Percentiles rank a stretch among this genome's conserved stretches.
Conservation (phyloP, 2,113 vertebrate genomes). For the Notechis scutatus region DNA sequence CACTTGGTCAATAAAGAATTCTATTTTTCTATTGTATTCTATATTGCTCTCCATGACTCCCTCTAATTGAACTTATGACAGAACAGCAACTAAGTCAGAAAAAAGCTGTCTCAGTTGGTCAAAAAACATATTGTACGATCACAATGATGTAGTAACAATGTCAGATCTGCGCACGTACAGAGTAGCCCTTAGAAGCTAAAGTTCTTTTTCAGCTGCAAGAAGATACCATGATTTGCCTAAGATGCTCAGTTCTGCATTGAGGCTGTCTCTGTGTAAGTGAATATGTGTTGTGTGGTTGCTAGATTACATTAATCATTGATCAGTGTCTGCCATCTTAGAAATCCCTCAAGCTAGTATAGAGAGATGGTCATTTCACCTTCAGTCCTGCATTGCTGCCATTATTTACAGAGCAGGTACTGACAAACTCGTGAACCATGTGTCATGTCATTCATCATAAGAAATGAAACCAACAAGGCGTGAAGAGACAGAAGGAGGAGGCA, state of each 20-base stretch:
- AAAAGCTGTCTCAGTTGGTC: neutral
- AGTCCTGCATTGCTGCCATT: constrained; percentile 41
- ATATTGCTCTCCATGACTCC: neutral
- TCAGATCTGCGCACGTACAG: neutral
- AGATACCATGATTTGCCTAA: neutral
- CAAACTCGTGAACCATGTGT: constrained; percentile 30
- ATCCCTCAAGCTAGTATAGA: constrained; percentile 42
- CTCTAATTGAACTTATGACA: neutral
- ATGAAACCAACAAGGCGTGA: constrained; percentile 61
- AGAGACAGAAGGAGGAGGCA: constrained; percentile 42
- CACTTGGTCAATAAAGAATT: too few relatives aligned
- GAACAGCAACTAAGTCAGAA: neutral
- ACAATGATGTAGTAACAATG: neutral
- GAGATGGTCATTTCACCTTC: constrained; percentile 56
- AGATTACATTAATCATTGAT: constrained; percentile 45
- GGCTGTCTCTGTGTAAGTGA: constrained; percentile 15
- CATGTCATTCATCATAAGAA: constrained; percentile 52
- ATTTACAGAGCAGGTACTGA: constrained; percentile 58
- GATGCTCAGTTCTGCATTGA: neutral
- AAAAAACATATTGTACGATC: neutral
- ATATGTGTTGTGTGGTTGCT: constrained; percentile 21
- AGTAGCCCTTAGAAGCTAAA: neutral
- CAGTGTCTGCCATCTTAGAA: constrained; percentile 49
- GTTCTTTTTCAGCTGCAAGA: neutral
- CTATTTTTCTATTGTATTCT: too few relatives aligned